Conservation (phyloP, 2,888 invertebrate species). For the Cryptophagus acutangulus region DNA sequence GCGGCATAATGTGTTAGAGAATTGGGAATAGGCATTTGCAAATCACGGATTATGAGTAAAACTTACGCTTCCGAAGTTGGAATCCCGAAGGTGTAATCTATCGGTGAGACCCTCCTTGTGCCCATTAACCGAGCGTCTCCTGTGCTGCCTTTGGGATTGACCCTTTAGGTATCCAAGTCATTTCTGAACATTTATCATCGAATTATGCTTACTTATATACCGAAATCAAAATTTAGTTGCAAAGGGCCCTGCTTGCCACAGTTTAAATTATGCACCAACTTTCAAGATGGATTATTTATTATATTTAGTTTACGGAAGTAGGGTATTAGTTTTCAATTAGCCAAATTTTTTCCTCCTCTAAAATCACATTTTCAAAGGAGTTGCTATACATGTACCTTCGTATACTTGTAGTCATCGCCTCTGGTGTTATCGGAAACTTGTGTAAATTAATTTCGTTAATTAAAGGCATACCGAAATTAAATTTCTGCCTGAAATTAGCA, state of each 20-base stretch:
- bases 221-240: conserved; percentile 36
- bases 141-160: conserved; percentile 39
- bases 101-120: conserved; percentile 41
- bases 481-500: too few relatives aligned
- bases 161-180: conserved; percentile 38
- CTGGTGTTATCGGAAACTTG: conserved; percentile 35
- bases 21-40: conserved; percentile 39
- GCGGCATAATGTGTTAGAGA: conserved; percentile 24
- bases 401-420: too few relatives aligned
- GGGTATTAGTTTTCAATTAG: too few relatives aligned
- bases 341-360: too few relatives aligned
- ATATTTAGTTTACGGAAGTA: too few relatives aligned
- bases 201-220: conserved; percentile 37
- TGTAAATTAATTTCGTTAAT: conserved; percentile 39
- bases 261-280: conserved; percentile 3
- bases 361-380: too few relatives aligned
- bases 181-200: conserved; percentile 43
- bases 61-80: conserved; percentile 43
- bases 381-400: too few relatives aligned
- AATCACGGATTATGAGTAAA: conserved; percentile 45
- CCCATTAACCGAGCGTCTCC: conserved; percentile 39
- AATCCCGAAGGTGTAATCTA: conserved; percentile 47
- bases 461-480: conserved; percentile 36
- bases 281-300: too few relatives aligned
- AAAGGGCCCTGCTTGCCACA: conserved; percentile 1